Evolutionary conservation across 2,888 invertebrate genomes (phyloP), one percentile per base, ranked within the genome.

Genomic region (Calameuta idolon): DNA sequence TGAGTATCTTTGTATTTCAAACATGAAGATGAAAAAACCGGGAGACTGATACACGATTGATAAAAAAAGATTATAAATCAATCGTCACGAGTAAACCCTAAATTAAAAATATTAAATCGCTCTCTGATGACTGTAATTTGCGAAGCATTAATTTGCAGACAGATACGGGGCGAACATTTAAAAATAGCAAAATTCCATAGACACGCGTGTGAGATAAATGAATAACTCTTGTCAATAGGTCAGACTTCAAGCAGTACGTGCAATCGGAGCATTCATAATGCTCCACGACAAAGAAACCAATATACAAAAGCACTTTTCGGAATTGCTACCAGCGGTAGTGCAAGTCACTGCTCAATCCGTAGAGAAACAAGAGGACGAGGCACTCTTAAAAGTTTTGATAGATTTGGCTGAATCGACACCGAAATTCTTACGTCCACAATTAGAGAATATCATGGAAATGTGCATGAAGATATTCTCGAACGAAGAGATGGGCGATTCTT

Each of bases 371-470:
- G 96, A 97, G 35, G 98, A 98, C 89, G 98, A 99, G 90, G 95
- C 97, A 37, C 93, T 99, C 55, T 92, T 99, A 40, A 98, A 99
- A 92, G 95, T 98, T 83, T 93, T 99, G 69, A 98, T 99, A 83
- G 99, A 99, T 88, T 92, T 99, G 88, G 97, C 98, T 0, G 98
- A 99, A 92, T 95, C 95, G 79, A 95, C 97, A 11, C 99, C 99
- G 0, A 99, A 98, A 92, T 98, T 95, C 91, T 93, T 99, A 80
- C 94, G 98, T 82, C 95, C 96, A 5, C 98, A 99, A 89, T 92
- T 99, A 79, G 95, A 97, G 85, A 93, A 94, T 30, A 96, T 99
- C 85, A 96, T 98, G 90, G 96, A 96, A 87, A 94, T 98, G 90
- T 97, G 97, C 90, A 95, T 98, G 93, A 97, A 97, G 93, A 95